Conservation (phyloP, 2,888 invertebrate genomes). For the Synanthedon tipuliformis region DNA sequence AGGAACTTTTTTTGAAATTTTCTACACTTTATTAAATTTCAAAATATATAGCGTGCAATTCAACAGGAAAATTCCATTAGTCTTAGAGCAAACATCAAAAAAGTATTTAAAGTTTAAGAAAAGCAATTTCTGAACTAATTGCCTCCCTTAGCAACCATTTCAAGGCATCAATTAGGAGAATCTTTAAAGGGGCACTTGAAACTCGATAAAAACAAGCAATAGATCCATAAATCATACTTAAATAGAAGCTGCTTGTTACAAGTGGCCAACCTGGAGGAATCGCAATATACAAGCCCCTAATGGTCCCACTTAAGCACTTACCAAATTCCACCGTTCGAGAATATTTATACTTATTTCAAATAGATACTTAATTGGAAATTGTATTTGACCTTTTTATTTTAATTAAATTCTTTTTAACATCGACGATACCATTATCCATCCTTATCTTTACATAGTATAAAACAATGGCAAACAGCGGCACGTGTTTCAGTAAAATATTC, state of each 20-base stretch:
- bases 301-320: neutral
- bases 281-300: conserved; percentile 3
- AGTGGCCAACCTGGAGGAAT: conserved; percentile 24
- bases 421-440: too few species aligned
- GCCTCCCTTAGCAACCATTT: neutral
- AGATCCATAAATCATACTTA: conserved; percentile 46
- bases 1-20: too few species aligned
- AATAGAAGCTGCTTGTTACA: conserved; percentile 37
- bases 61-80: too few species aligned
- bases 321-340: conserved; percentile 1
- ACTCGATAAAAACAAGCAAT: conserved; percentile 17
- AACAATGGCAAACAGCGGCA: too few species aligned
- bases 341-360: conserved; percentile 3
- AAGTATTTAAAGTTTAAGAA: neutral
- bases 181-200: conserved; percentile 40
- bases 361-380: neutral
- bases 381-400: too few species aligned
- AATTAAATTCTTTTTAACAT: too few species aligned
- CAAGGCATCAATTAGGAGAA: conserved; percentile 28
- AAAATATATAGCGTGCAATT: too few species aligned
- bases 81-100: too few species aligned
- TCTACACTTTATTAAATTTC: too few species aligned
- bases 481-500: too few species aligned
- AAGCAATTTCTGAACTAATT: neutral
- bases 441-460: too few species aligned